Evolutionary conservation across 2,113 vertebrate species (phyloP), one percentile per base, ranked within the genome.

Genomic region (Eolophus roseicapilla): DNA sequence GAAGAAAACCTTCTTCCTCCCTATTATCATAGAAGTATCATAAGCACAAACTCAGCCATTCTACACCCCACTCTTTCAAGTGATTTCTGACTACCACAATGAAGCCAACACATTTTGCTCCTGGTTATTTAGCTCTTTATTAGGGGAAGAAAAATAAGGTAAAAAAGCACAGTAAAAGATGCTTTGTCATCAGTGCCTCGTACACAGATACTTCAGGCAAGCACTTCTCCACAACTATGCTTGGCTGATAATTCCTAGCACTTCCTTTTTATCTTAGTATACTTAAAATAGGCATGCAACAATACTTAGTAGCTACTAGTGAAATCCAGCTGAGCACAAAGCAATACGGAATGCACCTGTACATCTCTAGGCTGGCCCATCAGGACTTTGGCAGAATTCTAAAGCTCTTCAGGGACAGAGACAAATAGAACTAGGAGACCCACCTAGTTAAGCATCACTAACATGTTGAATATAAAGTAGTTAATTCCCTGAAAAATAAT

Each of bases 401-500:
- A 69, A 84, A 94, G 41, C 78, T 85, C 87, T 57, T 93, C 52
- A 80, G 81, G 44, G 74, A 89, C 33, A 91, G 39, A 88, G 35
- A 52, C 43, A 91, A 85, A 91, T 37, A 85, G 57, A 82, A 91
- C 31, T 41, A 77, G 65, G 65, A 95, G 65, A 91, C 82, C 84
- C 60, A 94, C 44, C 91, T 90, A 95, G 92, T 91, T 91, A 95
- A 76, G 90, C 84, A 95, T 53, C 74, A 44, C 74, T 82, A 90
- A 80, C 53, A 90, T 86, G 86, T 55, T 63, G 86, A 86, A 92
- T 86, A 90, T 73, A 57, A 80, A 96, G 55, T 55, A 84, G 89
- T 79, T 92, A 92, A 91, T 86, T 83, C 82, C 94, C 64, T 67
- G 76, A 86, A 96, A 94, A 95, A 95, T 88, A 96, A 90, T 92